Percentiles rank a stretch among this genome's conserved stretches.
These are phyloP conservation scores for Adelosebastes latens DNA, from an alignment of 2,797 vertebrate species.

Conservation along the genomic window DNA sequence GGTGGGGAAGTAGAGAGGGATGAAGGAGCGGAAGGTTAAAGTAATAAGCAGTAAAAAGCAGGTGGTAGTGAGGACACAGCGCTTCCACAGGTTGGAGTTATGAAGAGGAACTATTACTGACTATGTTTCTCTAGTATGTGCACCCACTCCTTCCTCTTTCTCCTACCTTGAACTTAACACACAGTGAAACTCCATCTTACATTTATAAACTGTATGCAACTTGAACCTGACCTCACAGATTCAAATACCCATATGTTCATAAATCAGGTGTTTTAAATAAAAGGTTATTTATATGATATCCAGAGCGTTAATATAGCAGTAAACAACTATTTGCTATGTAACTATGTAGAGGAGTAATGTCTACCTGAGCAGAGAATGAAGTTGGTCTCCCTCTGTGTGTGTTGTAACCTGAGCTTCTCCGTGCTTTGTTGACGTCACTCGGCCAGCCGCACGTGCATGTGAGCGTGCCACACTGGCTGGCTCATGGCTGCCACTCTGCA, in stretches of 20 bases:
- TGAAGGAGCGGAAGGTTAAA: slow-evolving; percentile 12
- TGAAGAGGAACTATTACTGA: not conserved
- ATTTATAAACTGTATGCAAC: not conserved
- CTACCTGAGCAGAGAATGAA: no score
- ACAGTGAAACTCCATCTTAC: not conserved
- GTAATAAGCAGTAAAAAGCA: not conserved
- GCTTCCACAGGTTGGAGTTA: slow-evolving; percentile 1
- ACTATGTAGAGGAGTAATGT: no score
- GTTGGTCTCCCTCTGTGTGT: no score
- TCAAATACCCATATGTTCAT: not conserved
- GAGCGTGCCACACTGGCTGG: no score
- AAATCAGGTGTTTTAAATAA: not conserved
- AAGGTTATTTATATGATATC: no score
- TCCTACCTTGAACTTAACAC: not conserved
- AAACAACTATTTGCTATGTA: no score
- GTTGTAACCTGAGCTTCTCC: no score
- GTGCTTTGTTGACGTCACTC: no score
- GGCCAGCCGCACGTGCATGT: rapidly evolving
- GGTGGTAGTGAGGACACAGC: not conserved
- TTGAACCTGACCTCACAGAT: not conserved
- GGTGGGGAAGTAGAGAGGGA: slow-evolving; percentile 24
- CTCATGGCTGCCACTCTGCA: no score
- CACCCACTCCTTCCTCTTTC: not conserved
- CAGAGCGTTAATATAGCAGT: no score
- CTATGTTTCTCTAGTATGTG: not conserved